Evolutionary conservation across 2,797 vertebrate species (phyloP).

Genomic region (Phoxinus dragarum): DNA sequence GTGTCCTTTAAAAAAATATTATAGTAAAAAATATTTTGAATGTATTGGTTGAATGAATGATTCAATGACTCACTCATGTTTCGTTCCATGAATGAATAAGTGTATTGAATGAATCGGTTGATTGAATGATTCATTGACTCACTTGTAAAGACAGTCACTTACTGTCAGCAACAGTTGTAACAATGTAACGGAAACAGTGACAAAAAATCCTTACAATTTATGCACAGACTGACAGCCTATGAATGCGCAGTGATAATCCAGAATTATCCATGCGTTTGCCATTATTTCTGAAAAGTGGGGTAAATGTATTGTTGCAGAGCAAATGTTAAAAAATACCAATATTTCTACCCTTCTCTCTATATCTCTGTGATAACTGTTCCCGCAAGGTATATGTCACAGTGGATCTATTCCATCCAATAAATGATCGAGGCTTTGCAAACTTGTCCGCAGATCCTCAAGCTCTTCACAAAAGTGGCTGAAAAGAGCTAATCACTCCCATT

Average conservation of each 20-base stretch:
- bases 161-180: background rate
- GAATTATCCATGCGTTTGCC: background rate
- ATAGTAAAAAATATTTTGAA: background rate
- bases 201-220: background rate
- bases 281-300: background rate
- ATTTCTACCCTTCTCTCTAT: background rate
- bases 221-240: background rate
- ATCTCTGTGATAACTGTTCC: background rate
- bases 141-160: background rate
- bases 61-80: background rate
- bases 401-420: slow-evolving; percentile 13
- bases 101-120: background rate
- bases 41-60: background rate
- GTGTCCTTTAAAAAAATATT: too few species aligned
- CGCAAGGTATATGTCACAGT: slow-evolving; percentile 24
- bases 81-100: background rate
- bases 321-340: background rate
- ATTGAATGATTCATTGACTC: background rate
- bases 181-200: background rate
- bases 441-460: slow-evolving; percentile 60
- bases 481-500: slow-evolving; percentile 74
- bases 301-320: background rate
- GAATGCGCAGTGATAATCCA: background rate
- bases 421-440: slow-evolving; percentile 49
- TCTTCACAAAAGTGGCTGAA: slow-evolving; percentile 63